Base-by-base conservation (phyloP, 2,113 vertebrate genomes). In the Desmodus rotundus region DNA sequence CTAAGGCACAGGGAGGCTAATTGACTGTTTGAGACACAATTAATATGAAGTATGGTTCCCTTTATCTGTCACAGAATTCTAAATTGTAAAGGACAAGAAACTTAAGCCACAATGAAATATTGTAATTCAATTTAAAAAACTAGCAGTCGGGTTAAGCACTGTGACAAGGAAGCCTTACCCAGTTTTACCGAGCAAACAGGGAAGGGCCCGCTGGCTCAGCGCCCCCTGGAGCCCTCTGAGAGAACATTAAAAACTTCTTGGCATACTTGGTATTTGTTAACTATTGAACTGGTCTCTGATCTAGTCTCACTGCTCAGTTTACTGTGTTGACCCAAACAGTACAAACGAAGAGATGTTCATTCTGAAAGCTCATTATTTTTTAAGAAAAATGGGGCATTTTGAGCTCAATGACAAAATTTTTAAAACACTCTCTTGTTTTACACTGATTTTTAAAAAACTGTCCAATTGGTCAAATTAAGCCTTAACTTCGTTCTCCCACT, bases 291-390 rank as follows among this genome's bases (percentile, higher is more conserved):
- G 12, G 63, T 89, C 28, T 38, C 16, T 89, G 5, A 45, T 36
- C 52, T 82, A 28, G 67, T 85, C 14, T 58, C 73, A 38, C 28
- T 73, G 19, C 54, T 85, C n/a, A 58, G 8, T 92, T 93, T 95
- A 50, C 17, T 80, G 2, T 4, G 24, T 89, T 92, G 81, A 38
- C 33, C 76, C 93, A 84, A 92, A 82, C 47, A 68, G 5, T 45
- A 36, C 10, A 81, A 36, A 52, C 91, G 26, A 80, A 52, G 47
- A 80, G 38, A 52, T 63, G 2, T 16, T 14, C 38, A 74, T 80
- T 84, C 14, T 90, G 67, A 95, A 93, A 95, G 16, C 16, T 87
- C 19, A 65, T 47, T 83, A 36, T 54, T 93, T 94, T 92, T 91
- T 8, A 89, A 87, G 50, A 90, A 84, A 58, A 92, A 54, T 31